Base-by-base conservation (phyloP, 2,797 vertebrate species). In the Leptatherina wallacei region DNA sequence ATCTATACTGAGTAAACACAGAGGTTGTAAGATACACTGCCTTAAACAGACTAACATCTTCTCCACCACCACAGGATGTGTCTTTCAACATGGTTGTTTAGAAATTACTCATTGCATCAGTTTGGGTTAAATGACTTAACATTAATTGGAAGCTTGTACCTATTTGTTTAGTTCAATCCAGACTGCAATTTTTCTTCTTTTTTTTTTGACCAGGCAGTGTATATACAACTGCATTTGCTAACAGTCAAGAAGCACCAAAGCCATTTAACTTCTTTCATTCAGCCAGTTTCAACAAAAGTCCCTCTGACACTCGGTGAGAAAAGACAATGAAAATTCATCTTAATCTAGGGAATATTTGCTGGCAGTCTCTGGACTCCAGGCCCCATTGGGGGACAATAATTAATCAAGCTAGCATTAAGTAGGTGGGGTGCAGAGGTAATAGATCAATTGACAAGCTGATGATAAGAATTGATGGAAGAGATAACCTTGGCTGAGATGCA, bases 381-480 rank as follows among this genome's bases (percentile, higher is more conserved):
- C 83, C 86, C 85, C 29, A 58, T 79, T 72, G 88, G 86, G 86
- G 84, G 86, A 86, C 77, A 84, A 91, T 92, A 93, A 94, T 93
- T 90, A 94, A 94, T 93, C 92, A 92, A 85, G 81, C 88, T 76
- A 90, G 85, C 89, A 88, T 94, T 94, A 93, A 91, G 88, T 85
- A 93, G 91, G 91, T 75, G 81, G 88, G 89, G 89, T 88, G 82
- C 89, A 78, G 89, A 72, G 88, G 92, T 94, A 94, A 94, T 92
- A 93, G 92, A 94, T 94, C 93, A 93, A 93, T 94, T 94, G 93
- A 93, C 91, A 92, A 91, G 87, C 86, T 88, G 90, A 93, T 93
- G 92, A 94, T 94, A 93, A 92, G 90, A 93, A 93, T 92, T 85
- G 85, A 94, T 94, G 87, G 76, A 80, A 85, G 84, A 91, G 93